Base-by-base conservation (phyloP, 2,797 vertebrate species). In the Atherinosoma microstoma region DNA sequence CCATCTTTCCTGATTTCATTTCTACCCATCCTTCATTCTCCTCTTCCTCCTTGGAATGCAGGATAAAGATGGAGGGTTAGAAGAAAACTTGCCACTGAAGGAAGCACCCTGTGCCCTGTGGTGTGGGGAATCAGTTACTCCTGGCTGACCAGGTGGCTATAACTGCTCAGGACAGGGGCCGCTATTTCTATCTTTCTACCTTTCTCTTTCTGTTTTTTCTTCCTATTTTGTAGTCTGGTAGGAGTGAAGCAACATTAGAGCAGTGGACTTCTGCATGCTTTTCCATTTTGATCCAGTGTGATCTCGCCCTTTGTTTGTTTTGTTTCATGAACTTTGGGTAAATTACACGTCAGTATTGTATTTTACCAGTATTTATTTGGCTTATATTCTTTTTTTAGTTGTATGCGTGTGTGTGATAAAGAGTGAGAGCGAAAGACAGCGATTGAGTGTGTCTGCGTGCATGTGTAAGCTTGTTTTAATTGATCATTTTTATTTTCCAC, bases 201-300 rank as follows among this genome's bases (percentile, higher is more conserved):
- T 75, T 68, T 83, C 22, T 78, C 58, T 77, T 45, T 79, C 70
- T 83, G 69, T 40, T 78, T 68, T 80, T 66, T 66, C 73, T 84
- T 68, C 73, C 67, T 80, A 56, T 84, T 85, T 91, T 84, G 78
- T 91, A 92, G 86, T 92, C 89, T 90, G 90, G 89, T 90, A 92
- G 82, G 93, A 94, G 93, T 95, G 94, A 92, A 86, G 91, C 93
- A 94, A 92, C 90, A 89, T 83, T 94, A 94, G 92, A 91, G 79
- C 91, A 93, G 90, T 93, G 89, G 89, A 92, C 90, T 91, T 94
- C 90, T 90, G 92, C 91, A 94, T 91, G 92, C 89, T 92, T 93
- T 93, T 86, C 69, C 80, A 79, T 85, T 91, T 93, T 92, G 87
- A 91, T 90, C 80, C 80, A 65, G 87, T 82, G 87, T 91, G 85